Evolutionary conservation across 1,140 invertebrate genomes (phyloP), one percentile per base, ranked within the genome.

Genomic region (Pseudomyrmex gracilis): DNA sequence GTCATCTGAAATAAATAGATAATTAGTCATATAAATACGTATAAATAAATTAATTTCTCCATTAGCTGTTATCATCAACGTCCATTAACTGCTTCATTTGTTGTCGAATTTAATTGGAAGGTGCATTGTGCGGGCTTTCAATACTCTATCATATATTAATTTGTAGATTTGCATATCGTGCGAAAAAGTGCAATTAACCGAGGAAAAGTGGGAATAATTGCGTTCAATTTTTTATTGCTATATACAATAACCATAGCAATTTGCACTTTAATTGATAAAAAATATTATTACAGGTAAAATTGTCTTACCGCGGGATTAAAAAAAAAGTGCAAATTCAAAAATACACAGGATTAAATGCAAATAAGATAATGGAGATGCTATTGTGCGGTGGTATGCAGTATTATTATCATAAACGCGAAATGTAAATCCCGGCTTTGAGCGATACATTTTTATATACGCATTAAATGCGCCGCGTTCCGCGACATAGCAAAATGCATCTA

Each of bases 21-120:
- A 49, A 63, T 74, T 51, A 66, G 1, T 76, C n/a, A 2, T 10
- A 53, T 15, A 76, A 76, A 76, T 53, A 17, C 45, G 9, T 66
- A 67, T 10, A 53, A 76, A 66, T 67, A 67, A 76, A 76, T 66
- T 64, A 77, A 20, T 55, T 77, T 77, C 12, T 43, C 13, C 24
- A 67, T 76, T 55, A 77, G 8, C n/a, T 43, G 8, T 51, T 53
- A 45, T 53, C 49, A 20, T 17, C 45, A 13, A 53, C 1, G 5
- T 22, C 13, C 47, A 53, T 67, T 77, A 77, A 77, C 47, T 43
- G 24, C 8, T 64, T 17, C 13, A 5, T 64, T 66, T 3, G 34
- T 34, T 15, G n/a, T 2, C 61, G 34, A 77, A 55, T 77, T 77
- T 67, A 7, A 66, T 53, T 34, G 22, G 3, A 13, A 0, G n/a